Percentiles rank a stretch among this genome's conserved stretches.
phyloP scores from a whole-genome alignment of 1,140 invertebrate species.

The Trachelipus rathkii region DNA sequence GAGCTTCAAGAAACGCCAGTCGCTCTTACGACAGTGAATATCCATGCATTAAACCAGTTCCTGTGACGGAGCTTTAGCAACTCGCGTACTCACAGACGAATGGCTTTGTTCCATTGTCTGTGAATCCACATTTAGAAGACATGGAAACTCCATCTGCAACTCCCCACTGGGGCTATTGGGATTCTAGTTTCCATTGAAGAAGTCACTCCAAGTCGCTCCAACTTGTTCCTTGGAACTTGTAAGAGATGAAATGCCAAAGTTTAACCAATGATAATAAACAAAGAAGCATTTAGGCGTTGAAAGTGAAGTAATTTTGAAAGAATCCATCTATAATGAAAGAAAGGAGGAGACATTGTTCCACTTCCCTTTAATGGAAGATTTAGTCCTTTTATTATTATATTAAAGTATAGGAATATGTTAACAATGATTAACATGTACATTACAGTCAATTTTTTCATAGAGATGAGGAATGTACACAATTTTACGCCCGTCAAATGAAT shows the following conservation, averaged over 20 bases:
- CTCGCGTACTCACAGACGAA: slow-evolving; percentile 31
- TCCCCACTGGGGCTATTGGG: background rate
- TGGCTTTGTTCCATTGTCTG: slow-evolving; percentile 10
- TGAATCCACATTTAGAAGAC: background rate
- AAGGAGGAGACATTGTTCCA: background rate
- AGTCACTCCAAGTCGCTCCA: background rate
- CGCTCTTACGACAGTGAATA: slow-evolving; percentile 34
- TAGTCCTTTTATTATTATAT: background rate
- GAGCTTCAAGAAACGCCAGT: slow-evolving; percentile 3
- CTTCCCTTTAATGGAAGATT: background rate
- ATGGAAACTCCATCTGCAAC: background rate
- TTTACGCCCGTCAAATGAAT: too few relatives aligned
- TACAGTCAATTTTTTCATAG: too few relatives aligned
- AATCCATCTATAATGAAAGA: background rate
- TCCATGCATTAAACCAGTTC: slow-evolving; percentile 41
- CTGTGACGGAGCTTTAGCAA: slow-evolving; percentile 45
- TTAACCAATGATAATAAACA: background rate
- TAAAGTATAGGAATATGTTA: too few relatives aligned
- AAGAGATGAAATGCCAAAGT: background rate
- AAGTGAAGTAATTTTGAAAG: background rate
- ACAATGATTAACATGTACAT: too few relatives aligned
- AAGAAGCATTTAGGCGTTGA: background rate
- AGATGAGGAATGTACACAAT: too few relatives aligned
- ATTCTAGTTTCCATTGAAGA: background rate
- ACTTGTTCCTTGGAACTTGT: background rate